Base-by-base conservation (phyloP, 2,113 vertebrate species). In the Synodontis membranacea region DNA sequence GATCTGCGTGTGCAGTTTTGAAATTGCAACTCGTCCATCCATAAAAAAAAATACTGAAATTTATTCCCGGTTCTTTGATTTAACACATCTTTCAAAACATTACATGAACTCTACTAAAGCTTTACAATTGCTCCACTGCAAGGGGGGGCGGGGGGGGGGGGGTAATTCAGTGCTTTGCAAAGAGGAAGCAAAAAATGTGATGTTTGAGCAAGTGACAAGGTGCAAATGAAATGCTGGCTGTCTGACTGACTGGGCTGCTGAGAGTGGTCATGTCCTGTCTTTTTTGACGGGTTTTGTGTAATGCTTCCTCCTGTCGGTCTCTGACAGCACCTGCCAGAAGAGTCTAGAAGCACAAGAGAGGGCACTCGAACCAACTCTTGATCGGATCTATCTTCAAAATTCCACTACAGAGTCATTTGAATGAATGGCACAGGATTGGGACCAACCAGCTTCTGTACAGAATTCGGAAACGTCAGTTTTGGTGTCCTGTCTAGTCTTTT, bases 321-420 rank as follows among this genome's bases (percentile, higher is more conserved):
- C 56, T 72, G 76, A 86, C 48, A 86, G 60, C 15, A 23, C 17
- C 46, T 81, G 78, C 52, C 78, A 72, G 50, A 23, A 66, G 46
- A 56, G 5, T 11, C 62, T 3, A 62, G 54, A 84, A 62, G 21
- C 54, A 15, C 54, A 56, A 17, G 25, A 17, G 25, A 48, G 75
- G 23, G 48, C 31, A 56, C 58, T 25, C 23, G 37, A 4, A 46
- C 42, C 7, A n/a, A 23, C 42, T 56, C 31, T 79, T 10, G 25
- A 12, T 11, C 25, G 4, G 14, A 31, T 76, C 21, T 48, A 34
- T 60, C 25, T 62, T 39, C 5, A 46, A 62, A 62, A 19, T 84
- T 75, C 31, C 37, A n/a, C 5, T 72, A 25, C 37, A 72, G 17
- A 48, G 4, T 42, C 1, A 23, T 68, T 68, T 11, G 23, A 70